Conservation (phyloP, 2,797 vertebrate genomes). For the Oreochromis mossambicus region DNA sequence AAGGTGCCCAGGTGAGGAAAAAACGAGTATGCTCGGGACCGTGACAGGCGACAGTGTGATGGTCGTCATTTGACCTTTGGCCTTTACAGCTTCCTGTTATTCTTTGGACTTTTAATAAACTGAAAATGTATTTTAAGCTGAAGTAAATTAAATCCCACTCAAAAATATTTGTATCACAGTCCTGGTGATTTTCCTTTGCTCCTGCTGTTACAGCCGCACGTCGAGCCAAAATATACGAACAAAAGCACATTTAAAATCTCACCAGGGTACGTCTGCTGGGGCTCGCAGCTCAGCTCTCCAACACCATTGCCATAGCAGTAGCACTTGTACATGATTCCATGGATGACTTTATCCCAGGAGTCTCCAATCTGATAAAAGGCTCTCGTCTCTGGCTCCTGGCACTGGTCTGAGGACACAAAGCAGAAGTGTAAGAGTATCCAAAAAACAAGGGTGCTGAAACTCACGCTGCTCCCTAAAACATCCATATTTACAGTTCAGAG, state of each 20-base stretch:
- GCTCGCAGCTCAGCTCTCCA: conserved; percentile 94
- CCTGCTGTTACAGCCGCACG: neutral
- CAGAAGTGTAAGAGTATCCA: neutral
- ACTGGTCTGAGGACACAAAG: conserved; percentile 83
- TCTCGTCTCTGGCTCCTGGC: conserved; percentile 91
- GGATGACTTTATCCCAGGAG: conserved; percentile 89
- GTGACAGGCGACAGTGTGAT: neutral
- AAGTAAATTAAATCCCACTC: neutral
- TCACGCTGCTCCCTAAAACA: neutral
- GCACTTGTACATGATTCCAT: conserved; percentile 90
- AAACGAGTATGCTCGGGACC: neutral
- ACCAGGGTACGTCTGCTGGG: conserved; percentile 87
- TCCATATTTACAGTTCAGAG: neutral
- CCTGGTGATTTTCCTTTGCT: neutral
- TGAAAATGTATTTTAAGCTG: neutral
- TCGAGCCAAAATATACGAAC: neutral
- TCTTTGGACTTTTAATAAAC: neutral
- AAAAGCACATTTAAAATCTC: conserved; percentile 1
- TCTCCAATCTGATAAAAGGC: conserved; percentile 95
- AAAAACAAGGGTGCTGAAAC: neutral
- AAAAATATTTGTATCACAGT: neutral
- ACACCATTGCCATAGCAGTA: conserved; percentile 96
- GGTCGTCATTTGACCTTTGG: neutral
- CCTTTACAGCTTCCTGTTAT: neutral
- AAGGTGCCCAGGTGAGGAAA: neutral